Conservation (phyloP, 2,888 invertebrate species). For the Ophion obscuratus region DNA sequence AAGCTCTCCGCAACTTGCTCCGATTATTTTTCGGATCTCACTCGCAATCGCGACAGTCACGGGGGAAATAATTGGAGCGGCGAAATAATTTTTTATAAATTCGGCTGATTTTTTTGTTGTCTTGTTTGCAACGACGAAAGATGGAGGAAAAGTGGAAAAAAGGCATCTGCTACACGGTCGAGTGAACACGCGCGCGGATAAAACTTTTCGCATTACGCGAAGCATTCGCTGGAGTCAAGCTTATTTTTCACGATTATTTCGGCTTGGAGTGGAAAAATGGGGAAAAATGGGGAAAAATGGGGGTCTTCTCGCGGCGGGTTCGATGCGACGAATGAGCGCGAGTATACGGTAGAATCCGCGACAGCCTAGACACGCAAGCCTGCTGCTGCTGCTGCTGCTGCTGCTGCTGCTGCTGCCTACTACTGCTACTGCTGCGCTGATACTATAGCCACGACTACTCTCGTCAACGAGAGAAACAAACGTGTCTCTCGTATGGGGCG, state of each 20-base stretch:
- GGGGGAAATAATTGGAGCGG: background rate
- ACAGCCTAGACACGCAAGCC: no score
- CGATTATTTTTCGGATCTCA: background rate
- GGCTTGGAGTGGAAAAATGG: conserved; percentile 32
- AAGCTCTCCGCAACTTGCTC: background rate
- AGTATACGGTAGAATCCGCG: no score
- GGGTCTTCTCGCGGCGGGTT: no score
- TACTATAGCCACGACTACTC: no score
- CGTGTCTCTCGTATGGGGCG: conserved; percentile 4
- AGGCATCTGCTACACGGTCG: no score
- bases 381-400: no score
- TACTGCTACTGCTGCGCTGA: no score
- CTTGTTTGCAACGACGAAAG: no score
- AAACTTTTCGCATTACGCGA: conserved; percentile 62
- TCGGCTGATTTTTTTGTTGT: no score
- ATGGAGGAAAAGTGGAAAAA: no score
- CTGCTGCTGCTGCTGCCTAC: no score
- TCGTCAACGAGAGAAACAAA: background rate
- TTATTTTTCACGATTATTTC: conserved; percentile 65
- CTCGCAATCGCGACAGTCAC: background rate
- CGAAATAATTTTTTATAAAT: no score
- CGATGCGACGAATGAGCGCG: background rate
- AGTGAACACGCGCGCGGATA: background rate
- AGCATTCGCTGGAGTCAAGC: conserved; percentile 38
- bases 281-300: conserved; percentile 3